Base-by-base conservation (phyloP, 2,888 invertebrate genomes). In the Dolichomitus sp. region DNA sequence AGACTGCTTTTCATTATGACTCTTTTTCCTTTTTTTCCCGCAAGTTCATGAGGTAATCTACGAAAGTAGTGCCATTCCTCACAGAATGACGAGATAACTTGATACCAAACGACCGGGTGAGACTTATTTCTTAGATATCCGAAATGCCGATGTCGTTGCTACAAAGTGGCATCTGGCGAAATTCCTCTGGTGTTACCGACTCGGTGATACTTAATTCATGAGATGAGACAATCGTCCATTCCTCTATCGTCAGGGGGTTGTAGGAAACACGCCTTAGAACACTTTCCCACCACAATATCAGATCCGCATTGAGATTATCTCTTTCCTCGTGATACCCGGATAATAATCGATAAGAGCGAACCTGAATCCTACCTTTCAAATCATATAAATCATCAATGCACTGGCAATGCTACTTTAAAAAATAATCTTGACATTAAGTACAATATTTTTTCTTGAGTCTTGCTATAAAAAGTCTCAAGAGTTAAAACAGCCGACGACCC, bases 201-300 rank as follows among this genome's bases (percentile, higher is more conserved):
- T 59, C 66, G 63, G 70, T 79, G 74, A 82, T 82, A 66, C 75
- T 69, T 82, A 82, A 82, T 82, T 82, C 82, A 79, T 75, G 78
- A 82, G 78, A 70, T 57, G 70, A 63, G 70, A 65, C 79, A 70
- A 63, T 37, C 40, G 74, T 61, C 52, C 63, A 45, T 61, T 59
- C 17, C 33, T 48, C 45, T 65, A 48, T 63, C 27, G 30, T 42
- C 33, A 42, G 66, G 40, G 59, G 33, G 4, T 66, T 70, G 45
- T 70, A 79, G 45, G 37, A 73, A 14, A 70, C 40, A 57, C 69
- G 50, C 66, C 65, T 59, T 30, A 33, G 59, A 66, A 63, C 40
- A 57, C 33, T 45, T 78, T 68, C 63, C 45, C 54, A 37, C 48
- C 57, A 30, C 40, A 69, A 63, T 54, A n/a, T 61, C 37, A 19